Percentiles rank a stretch among this genome's conserved stretches.
These are phyloP conservation scores for Nephrotoma flavescens DNA, from an alignment of 2,888 invertebrate genomes.

Conservation along the genomic window DNA sequence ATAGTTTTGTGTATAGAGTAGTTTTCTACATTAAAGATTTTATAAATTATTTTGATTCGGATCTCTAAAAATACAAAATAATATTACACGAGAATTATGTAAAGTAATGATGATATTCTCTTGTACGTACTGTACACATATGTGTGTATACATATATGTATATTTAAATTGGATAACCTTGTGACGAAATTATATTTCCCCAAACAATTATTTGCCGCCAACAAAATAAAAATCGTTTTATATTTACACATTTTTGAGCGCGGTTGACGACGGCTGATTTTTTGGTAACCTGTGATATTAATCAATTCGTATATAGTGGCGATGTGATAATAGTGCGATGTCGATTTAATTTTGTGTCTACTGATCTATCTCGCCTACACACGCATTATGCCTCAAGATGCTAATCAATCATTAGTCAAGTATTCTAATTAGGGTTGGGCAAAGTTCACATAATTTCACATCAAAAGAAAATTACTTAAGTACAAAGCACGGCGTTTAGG, in stretches of 20 bases:
- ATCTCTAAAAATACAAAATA: not conserved
- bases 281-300: not conserved
- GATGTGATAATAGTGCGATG: not conserved
- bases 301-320: not conserved
- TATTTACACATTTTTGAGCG: not conserved
- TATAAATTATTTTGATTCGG: not conserved
- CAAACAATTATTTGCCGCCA: conserved; percentile 2
- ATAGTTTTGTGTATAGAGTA: not conserved
- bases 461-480: not conserved
- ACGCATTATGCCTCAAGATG: not conserved
- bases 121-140: not conserved
- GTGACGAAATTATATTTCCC: conserved; percentile 2
- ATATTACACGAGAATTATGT: not conserved
- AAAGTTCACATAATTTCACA: not conserved
- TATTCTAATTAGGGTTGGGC: not conserved
- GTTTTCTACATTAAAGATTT: too few relatives aligned
- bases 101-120: not conserved
- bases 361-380: not conserved
- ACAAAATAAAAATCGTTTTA: not conserved
- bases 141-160: not conserved
- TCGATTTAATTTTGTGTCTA: not conserved
- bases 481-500: not conserved
- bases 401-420: not conserved
- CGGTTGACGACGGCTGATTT: not conserved
- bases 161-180: conserved; percentile 1